Evolutionary conservation across 2,888 invertebrate genomes (phyloP).

Genomic region (Oscheius sp.): DNA sequence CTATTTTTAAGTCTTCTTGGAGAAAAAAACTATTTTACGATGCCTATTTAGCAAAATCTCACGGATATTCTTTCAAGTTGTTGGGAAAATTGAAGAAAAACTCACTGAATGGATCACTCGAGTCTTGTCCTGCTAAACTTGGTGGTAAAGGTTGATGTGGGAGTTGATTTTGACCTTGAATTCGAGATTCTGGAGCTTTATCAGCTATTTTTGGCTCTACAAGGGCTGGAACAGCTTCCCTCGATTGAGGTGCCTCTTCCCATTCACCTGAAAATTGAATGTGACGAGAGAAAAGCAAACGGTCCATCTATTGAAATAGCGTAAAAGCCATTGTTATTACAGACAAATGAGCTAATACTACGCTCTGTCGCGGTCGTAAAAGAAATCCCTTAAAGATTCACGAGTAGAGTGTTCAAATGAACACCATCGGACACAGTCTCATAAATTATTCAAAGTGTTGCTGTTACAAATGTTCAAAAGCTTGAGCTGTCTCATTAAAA

Average conservation of each 20-base stretch:
- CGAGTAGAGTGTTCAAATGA: not conserved
- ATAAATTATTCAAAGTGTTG: no score
- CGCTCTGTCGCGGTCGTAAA: not conserved
- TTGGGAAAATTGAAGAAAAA: no score
- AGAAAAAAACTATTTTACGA: no score
- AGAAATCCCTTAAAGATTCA: not conserved
- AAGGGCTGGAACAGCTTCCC: constrained; percentile 24
- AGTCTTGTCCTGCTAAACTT: constrained; percentile 32
- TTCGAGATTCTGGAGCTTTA: not conserved
- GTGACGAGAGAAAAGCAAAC: not conserved
- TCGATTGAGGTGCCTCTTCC: constrained; percentile 40
- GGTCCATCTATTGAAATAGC: not conserved
- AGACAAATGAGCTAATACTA: not conserved
- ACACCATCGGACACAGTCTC: no score
- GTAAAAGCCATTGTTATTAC: not conserved
- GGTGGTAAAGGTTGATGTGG: constrained; percentile 54
- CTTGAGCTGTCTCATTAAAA: not conserved
- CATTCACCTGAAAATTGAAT: constrained; percentile 40
- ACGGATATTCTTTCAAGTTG: no score
- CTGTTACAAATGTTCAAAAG: not conserved
- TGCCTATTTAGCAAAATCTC: no score
- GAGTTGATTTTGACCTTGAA: constrained; percentile 41
- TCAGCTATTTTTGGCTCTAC: not conserved
- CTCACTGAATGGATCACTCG: constrained; percentile 45
- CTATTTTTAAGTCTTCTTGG: no score